Base-by-base conservation (phyloP, 2,888 invertebrate species). In the Zaprionus lineosus region DNA sequence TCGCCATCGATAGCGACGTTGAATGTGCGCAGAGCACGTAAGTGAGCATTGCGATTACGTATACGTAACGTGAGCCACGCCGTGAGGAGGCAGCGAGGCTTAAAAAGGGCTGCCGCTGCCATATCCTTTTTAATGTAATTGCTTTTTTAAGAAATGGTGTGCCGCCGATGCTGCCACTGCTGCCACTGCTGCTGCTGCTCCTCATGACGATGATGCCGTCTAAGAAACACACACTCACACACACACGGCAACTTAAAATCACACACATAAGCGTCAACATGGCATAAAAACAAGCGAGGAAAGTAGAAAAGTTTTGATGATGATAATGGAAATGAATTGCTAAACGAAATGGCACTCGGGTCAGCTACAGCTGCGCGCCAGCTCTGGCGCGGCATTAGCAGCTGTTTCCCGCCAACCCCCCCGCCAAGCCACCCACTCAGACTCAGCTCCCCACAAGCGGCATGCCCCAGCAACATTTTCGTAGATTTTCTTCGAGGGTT, bases 51-150 rank as follows among this genome's bases (percentile, higher is more conserved):
- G 41, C 67, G 68, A 68, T 79, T 75, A 79, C 72, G 58, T 75
- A 79, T 72, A 79, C 69, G 76, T 68, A 75, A 56, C 51, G 60
- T 68, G 52, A 43, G 64, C 50, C 39, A 33, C 50, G 37, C 60
- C 41, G 36, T 12, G 31, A 40, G 44, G 33, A 39, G 28, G 31
- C 36, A 43, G 33, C 31, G 40, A 31, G 43, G 41, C 40, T 46
- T 48, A 52, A 56, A 72, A 70, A 63, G 61, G 76, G 73, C 75
- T 83, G 70, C 77, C 60, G 37, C 77, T 73, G 74, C 70, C 75
- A 83, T 79, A 84, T 74, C 83, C 86, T 86, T 87, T 84, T 86
- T 87, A 86, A 86, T 84, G 86, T 87, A 87, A 87, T 87, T 86
- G 82, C 86, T 87, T 86, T 84, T 87, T 87, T 76, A 86, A 87